Conservation (phyloP, 2,797 vertebrate species). For the Acanthiza pusilla region DNA sequence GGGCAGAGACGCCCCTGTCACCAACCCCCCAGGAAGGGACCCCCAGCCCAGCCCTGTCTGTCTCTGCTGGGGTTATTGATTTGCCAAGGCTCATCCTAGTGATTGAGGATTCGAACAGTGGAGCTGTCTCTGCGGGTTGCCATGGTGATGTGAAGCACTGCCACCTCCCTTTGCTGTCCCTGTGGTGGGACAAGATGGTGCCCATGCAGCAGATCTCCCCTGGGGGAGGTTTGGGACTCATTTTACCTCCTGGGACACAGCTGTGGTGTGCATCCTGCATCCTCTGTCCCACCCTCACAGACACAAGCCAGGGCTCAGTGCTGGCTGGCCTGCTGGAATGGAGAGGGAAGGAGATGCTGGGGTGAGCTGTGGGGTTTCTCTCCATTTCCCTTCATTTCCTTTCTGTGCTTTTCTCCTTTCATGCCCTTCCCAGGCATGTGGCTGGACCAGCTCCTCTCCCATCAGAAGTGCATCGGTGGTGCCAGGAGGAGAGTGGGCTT, state of each 20-base stretch:
- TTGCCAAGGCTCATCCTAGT: neutral
- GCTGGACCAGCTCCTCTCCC: neutral
- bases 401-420: neutral
- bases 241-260: rapidly evolving
- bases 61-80: neutral
- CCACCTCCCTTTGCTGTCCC: neutral
- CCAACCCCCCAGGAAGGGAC: rapidly evolving
- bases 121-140: neutral
- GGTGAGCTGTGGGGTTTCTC: neutral
- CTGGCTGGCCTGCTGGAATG: neutral
- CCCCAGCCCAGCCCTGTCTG: neutral
- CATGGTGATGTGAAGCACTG: neutral
- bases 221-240: rapidly evolving
- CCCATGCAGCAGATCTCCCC: neutral
- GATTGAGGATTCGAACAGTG: rapidly evolving
- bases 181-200: rapidly evolving
- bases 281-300: neutral
- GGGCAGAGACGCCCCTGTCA: neutral
- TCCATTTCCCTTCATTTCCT: neutral
- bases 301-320: rapidly evolving
- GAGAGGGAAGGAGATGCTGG: neutral
- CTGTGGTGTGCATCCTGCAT: neutral
- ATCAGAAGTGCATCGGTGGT: neutral
- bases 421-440: neutral
- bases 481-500: neutral